phyloP scores from a whole-genome alignment of 2,888 invertebrate species.

The Brachyptera putata region DNA sequence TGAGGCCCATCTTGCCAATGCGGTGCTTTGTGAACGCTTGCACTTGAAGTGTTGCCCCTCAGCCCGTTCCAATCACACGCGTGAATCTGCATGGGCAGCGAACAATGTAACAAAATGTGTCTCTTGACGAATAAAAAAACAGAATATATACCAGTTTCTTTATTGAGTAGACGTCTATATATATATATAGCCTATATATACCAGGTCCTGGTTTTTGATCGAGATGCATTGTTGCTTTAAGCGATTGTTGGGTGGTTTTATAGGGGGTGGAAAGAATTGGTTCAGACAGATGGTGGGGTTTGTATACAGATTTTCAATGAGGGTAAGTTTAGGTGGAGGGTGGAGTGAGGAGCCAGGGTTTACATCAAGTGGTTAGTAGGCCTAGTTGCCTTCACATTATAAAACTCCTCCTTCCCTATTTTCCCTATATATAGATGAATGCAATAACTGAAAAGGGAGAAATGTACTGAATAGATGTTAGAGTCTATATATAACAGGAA shows the following conservation, averaged over 20 bases:
- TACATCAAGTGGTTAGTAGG: slow-evolving; percentile 15
- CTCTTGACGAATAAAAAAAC: slow-evolving; percentile 11
- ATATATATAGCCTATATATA: too few species aligned
- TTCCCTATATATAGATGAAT: slow-evolving; percentile 20
- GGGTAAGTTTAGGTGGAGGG: slow-evolving; percentile 16
- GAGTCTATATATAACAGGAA: slow-evolving; percentile 6
- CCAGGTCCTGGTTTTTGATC: slow-evolving; percentile 6
- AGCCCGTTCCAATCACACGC: slow-evolving; percentile 25
- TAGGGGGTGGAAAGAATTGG: slow-evolving; percentile 22
- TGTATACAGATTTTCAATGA: slow-evolving; percentile 21
- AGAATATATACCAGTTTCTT: too few species aligned
- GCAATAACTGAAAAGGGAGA: slow-evolving; percentile 16
- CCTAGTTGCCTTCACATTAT: slow-evolving; percentile 20
- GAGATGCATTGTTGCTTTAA: slow-evolving; percentile 17
- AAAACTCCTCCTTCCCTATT: slow-evolving; percentile 21
- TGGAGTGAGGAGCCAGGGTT: too few species aligned
- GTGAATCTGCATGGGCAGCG: slow-evolving; percentile 26
- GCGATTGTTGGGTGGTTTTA: slow-evolving; percentile 21
- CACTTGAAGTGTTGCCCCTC: slow-evolving; percentile 18
- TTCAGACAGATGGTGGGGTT: slow-evolving; percentile 18
- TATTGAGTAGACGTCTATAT: too few species aligned
- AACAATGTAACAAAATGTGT: slow-evolving; percentile 26
- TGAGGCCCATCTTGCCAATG: neutral
- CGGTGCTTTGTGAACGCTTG: neutral
- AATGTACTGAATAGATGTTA: neutral